Conservation (phyloP, 2,888 invertebrate species). For the Didymodactylos carnosus region DNA sequence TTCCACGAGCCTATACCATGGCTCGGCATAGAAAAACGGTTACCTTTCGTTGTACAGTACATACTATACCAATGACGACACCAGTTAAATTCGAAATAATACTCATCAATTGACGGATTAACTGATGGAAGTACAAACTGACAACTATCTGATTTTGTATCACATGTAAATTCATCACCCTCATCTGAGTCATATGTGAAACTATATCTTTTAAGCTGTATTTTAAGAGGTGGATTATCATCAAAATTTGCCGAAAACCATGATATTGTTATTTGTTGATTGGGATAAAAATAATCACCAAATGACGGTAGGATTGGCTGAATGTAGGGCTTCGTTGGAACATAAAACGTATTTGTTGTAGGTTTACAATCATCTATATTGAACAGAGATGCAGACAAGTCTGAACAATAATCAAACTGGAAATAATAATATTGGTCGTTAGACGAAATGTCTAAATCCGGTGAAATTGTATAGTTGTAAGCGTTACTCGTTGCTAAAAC, state of each 20-base stretch:
- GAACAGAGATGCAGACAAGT: background rate
- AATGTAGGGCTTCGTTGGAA: background rate
- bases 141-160: background rate
- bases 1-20: background rate
- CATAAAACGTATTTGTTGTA: background rate
- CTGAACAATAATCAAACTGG: background rate
- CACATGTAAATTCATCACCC: background rate
- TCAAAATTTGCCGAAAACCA: background rate
- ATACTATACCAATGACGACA: background rate
- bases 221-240: background rate
- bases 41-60: background rate
- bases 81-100: background rate
- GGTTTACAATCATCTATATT: background rate
- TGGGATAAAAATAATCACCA: background rate
- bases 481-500: background rate
- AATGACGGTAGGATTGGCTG: background rate
- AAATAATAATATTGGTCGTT: background rate
- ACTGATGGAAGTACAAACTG: background rate
- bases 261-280: background rate
- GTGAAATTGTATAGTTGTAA: background rate
- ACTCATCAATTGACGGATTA: background rate
- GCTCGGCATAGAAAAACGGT: background rate
- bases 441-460: background rate
- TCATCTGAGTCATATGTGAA: background rate
- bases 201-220: background rate